A percentile compares a stretch with the other conserved stretches of the same genome.
Evolutionary conservation across 2,888 invertebrate genomes (phyloP).

Genomic region (Andrena bicolor): DNA sequence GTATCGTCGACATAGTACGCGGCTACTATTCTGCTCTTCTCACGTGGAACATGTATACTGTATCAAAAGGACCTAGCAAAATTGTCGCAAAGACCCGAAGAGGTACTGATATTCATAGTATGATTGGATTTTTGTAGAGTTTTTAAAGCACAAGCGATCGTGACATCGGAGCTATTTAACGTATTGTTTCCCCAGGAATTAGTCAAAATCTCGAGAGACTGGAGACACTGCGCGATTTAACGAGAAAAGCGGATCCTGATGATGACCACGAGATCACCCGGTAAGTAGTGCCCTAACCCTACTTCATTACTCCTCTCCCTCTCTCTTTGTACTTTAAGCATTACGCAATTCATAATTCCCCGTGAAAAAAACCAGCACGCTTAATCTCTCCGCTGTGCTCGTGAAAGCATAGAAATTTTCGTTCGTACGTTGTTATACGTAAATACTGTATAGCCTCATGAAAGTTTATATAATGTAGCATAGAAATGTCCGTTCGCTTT

Average conservation of each 20-base stretch:
- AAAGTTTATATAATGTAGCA: conserved; percentile 18
- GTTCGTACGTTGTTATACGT: not conserved
- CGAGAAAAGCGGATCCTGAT: conserved; percentile 89
- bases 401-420: not conserved
- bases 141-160: conserved; percentile 1
- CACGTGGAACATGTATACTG: conserved; percentile 90
- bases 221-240: conserved; percentile 90
- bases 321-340: conserved; percentile 50
- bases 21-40: conserved; percentile 37
- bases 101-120: conserved; percentile 85
- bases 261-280: conserved; percentile 85
- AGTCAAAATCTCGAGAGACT: conserved; percentile 93
- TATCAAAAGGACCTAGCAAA: conserved; percentile 95
- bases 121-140: conserved; percentile 12
- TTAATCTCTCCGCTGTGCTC: conserved; percentile 7
- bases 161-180: not conserved
- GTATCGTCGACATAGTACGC: conserved; percentile 30
- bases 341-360: conserved; percentile 67
- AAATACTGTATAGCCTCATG: not conserved
- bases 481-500: not conserved
- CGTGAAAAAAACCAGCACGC: conserved; percentile 28
- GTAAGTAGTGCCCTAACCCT: conserved; percentile 77
- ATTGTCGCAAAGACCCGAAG: conserved; percentile 94
- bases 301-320: conserved; percentile 42
- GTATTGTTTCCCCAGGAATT: conserved; percentile 87